A percentile compares a stretch with the other conserved stretches of the same genome.
phyloP scores from a whole-genome alignment of 2,113 vertebrate genomes.

The Felis chaus region DNA sequence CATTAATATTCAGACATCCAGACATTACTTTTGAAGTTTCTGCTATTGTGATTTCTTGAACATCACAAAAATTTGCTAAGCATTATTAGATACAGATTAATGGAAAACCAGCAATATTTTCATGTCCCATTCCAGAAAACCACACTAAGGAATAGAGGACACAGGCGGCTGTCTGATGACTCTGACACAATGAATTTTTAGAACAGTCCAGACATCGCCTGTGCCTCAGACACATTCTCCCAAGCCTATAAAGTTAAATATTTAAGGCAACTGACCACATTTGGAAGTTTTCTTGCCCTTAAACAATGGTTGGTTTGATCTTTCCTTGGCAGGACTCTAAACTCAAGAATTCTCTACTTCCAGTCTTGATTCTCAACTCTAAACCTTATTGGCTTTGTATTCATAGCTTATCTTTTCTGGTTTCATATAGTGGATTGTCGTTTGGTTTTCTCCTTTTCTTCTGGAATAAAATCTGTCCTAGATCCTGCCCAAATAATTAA shows the following conservation, averaged over 20 bases:
- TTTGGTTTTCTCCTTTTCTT: background rate
- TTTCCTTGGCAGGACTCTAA: background rate
- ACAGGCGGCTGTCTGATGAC: background rate
- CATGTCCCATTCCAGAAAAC: background rate
- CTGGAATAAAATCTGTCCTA: background rate
- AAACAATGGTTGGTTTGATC: background rate
- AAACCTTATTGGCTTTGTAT: background rate
- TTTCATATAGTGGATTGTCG: background rate
- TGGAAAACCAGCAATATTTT: background rate
- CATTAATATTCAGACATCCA: background rate
- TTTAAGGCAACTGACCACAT: background rate
- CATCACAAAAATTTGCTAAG: background rate
- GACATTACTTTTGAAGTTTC: background rate
- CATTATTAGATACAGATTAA: background rate
- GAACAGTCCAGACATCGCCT: background rate
- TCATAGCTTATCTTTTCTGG: background rate
- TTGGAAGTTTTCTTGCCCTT: background rate
- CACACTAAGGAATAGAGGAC: background rate
- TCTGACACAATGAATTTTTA: background rate
- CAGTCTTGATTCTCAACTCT: background rate
- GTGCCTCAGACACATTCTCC: background rate
- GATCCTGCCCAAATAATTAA: background rate
- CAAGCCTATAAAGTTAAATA: background rate
- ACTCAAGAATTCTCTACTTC: background rate
- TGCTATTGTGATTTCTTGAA: slow-evolving; percentile 6